A percentile compares a stretch with the other conserved stretches of the same genome.
Evolutionary conservation across 2,888 invertebrate genomes (phyloP).

Genomic region (Andrena praecox): DNA sequence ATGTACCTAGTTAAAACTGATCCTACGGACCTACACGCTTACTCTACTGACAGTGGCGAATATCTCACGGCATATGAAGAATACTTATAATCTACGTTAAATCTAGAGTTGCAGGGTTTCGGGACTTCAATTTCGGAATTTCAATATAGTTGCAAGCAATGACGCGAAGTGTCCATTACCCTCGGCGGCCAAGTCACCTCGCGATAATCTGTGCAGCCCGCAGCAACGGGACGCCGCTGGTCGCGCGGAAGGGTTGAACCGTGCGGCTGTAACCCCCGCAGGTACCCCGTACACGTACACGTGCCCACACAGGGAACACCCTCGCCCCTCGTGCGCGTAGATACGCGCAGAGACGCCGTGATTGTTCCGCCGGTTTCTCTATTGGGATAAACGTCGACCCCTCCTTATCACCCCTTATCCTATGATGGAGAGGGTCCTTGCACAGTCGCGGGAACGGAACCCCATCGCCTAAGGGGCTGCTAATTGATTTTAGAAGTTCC

Average conservation of each 20-base stretch:
- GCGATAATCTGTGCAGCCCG: conserved; percentile 57
- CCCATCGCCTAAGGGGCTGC: conserved; percentile 80
- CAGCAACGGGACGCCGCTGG: conserved; percentile 48
- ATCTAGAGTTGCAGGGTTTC: no score
- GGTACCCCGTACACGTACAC: conserved; percentile 24
- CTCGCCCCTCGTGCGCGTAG: conserved; percentile 32
- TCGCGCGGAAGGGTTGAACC: conserved; percentile 55
- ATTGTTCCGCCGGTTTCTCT: conserved; percentile 79
- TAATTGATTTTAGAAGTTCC: conserved; percentile 84
- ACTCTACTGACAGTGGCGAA: no score
- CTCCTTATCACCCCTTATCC: conserved; percentile 75
- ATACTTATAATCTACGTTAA: no score
- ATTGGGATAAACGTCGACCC: conserved; percentile 79
- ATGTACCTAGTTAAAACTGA: no score
- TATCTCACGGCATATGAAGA: no score
- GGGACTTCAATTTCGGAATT: no score
- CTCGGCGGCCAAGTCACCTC: conserved; percentile 33
- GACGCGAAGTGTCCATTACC: conserved; percentile 42
- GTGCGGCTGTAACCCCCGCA: conserved; percentile 42
- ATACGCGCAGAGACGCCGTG: conserved; percentile 70
- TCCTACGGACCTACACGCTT: no score
- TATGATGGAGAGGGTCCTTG: conserved; percentile 69
- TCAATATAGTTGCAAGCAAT: conserved; percentile 5
- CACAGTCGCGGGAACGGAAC: conserved; percentile 69
- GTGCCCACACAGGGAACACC: not conserved